Evolutionary conservation across 2,113 vertebrate genomes (phyloP), one percentile per base, ranked within the genome.

Genomic region (Pampusana beccarii): DNA sequence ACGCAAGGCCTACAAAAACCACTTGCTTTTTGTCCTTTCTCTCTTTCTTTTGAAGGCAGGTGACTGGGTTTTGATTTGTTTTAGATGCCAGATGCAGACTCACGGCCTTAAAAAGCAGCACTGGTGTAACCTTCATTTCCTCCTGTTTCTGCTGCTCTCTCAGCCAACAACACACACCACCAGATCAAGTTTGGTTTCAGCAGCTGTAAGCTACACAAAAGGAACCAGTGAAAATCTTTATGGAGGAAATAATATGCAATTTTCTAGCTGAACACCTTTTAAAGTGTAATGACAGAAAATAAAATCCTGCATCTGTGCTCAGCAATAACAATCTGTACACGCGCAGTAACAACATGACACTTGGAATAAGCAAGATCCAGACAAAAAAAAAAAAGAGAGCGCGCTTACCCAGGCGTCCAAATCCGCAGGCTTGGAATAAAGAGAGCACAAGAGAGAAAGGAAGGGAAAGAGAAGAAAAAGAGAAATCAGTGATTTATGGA

Each of bases 191-290:
- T 82, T 74, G 86, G 96, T 93, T 93, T 95, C 82, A 84, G 95
- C 97, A 97, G 97, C 97, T 97, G 90, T 88, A 97, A 92, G 90
- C 93, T 81, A 91, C 93, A 95, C 95, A 97, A 98, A 95, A 97
- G 93, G 95, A 87, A 40, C 81, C 80, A 92, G 89, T 25, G 97
- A 95, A 97, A 97, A 95, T 94, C 96, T 98, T 97, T 97, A 95
- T 96, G 69, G 94, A 97, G 95, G 95, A 99, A 98, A 98, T 99
- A 98, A 99, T 98, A 98, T 98, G 98, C 98, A 98, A 98, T 99
- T 99, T 99, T 99, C 99, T 98, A 98, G 98, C 98, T 98, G 98
- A 99, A 98, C 98, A 99, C 98, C 98, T 98, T 98, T 98, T 98
- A 98, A 98, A 99, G 98, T 98, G 98, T 98, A 98, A 98, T 98